Percentiles rank a stretch among this genome's conserved stretches.
These are phyloP conservation scores for Ormyrus nitidulus DNA, from an alignment of 2,888 invertebrate genomes.

Conservation along the genomic window DNA sequence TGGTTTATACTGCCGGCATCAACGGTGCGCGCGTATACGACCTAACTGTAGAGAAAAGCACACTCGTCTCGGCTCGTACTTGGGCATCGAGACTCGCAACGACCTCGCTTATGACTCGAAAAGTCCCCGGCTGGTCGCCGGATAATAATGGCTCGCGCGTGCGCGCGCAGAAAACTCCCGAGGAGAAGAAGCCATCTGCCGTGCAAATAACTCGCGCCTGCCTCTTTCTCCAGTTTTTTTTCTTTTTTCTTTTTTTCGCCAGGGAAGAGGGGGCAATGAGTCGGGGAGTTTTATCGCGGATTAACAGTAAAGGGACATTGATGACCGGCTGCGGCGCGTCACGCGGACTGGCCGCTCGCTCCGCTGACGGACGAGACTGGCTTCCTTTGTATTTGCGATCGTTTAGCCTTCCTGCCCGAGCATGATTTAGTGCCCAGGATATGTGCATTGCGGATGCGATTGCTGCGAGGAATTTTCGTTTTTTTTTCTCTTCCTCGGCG, in stretches of 20 bases:
- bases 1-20: too few species aligned
- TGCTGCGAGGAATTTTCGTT: neutral
- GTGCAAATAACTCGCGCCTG: neutral
- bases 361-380: neutral
- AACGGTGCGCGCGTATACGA: too few species aligned
- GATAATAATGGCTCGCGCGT: slow-evolving; percentile 17
- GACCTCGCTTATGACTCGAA: slow-evolving; percentile 15
- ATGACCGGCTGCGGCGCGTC: slow-evolving; percentile 2
- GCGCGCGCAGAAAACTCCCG: slow-evolving; percentile 13
- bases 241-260: neutral
- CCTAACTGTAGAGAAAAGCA: too few species aligned
- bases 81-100: too few species aligned
- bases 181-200: slow-evolving; percentile 10
- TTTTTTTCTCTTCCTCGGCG: neutral
- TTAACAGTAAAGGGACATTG: slow-evolving; percentile 33
- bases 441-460: neutral
- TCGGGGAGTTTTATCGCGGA: slow-evolving; percentile 9
- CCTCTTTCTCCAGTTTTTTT: neutral
- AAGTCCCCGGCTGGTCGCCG: neutral
- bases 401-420: neutral
- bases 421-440: too few species aligned
- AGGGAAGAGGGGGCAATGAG: neutral
- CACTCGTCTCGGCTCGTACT: too few species aligned
- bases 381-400: neutral
- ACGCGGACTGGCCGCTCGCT: neutral